phyloP scores from a whole-genome alignment of 1,140 invertebrate species.

The Bathynomus jamesi region DNA sequence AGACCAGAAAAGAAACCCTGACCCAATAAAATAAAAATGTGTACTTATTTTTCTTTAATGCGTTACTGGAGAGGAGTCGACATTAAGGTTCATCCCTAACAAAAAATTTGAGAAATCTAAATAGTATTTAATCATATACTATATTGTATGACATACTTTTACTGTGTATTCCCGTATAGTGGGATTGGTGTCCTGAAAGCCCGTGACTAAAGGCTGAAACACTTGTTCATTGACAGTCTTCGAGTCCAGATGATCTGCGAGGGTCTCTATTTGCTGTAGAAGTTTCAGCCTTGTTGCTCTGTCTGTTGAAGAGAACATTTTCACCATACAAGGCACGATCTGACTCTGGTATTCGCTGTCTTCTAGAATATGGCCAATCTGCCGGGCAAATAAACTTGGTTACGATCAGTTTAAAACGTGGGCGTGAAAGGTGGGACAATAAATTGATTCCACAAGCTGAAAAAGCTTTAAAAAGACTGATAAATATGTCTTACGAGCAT shows the following conservation, averaged over 20 bases:
- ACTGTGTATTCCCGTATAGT: slow-evolving; percentile 96
- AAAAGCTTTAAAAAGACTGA: no score
- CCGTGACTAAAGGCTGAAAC: slow-evolving; percentile 81
- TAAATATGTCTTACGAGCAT: no score
- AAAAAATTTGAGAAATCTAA: no score
- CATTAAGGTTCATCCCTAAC: no score
- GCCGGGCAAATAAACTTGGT: slow-evolving; percentile 35
- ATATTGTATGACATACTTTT: slow-evolving; percentile 26
- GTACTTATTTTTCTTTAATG: no score
- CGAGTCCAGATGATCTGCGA: slow-evolving; percentile 51
- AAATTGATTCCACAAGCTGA: no score
- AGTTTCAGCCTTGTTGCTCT: slow-evolving; percentile 85
- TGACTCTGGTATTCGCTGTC: slow-evolving; percentile 90
- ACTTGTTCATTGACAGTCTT: slow-evolving; percentile 68
- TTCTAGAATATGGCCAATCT: slow-evolving; percentile 78
- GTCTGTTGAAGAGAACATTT: slow-evolving; percentile 91
- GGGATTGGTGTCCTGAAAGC: slow-evolving; percentile 93
- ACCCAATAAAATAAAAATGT: no score
- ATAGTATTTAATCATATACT: no score
- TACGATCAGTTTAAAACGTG: background rate
- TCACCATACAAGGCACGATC: slow-evolving; percentile 95
- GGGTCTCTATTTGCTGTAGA: slow-evolving; percentile 79
- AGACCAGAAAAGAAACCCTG: no score
- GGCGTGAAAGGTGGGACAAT: no score
- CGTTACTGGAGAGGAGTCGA: no score